These are phyloP conservation scores for Echinometra lucunter DNA, from an alignment of 53 echinoderm and acorn worm genomes.

Conservation along the genomic window DNA sequence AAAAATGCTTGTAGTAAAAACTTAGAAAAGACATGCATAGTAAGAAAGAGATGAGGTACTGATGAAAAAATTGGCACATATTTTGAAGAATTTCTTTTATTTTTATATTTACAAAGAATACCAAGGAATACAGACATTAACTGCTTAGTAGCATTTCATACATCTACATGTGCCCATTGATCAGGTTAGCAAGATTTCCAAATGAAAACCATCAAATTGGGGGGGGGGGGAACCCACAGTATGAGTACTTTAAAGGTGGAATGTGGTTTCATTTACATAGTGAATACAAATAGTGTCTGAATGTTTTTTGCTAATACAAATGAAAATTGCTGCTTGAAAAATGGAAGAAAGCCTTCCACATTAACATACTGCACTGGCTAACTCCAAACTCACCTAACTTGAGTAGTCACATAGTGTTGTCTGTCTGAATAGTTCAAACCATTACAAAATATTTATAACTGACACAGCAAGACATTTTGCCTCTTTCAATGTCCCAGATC, in stretches of 20 bases:
- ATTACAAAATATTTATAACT: no score
- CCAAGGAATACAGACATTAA: neutral
- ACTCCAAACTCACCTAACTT: neutral
- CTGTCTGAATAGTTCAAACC: no score
- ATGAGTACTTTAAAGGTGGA: neutral
- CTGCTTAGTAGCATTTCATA: neutral
- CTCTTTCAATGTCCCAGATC: no score
- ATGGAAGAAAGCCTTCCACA: no score
- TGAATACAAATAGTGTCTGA: neutral
- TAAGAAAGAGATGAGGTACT: neutral
- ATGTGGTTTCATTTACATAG: neutral
- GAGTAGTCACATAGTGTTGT: neutral
- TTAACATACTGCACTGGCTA: neutral
- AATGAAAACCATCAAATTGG: neutral
- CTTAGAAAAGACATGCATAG: neutral
- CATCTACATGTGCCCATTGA: neutral
- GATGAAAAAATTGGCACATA: slow-evolving; percentile 5
- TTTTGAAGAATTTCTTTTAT: neutral
- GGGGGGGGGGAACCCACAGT: neutral
- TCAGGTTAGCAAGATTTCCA: neutral
- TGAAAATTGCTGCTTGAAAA: neutral
- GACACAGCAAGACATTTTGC: no score
- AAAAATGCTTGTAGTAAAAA: neutral
- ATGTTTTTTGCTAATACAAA: neutral
- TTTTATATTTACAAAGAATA: neutral